These are phyloP conservation scores for Teleiodes luculella DNA, from an alignment of 2,888 invertebrate species.

Conservation along the genomic window DNA sequence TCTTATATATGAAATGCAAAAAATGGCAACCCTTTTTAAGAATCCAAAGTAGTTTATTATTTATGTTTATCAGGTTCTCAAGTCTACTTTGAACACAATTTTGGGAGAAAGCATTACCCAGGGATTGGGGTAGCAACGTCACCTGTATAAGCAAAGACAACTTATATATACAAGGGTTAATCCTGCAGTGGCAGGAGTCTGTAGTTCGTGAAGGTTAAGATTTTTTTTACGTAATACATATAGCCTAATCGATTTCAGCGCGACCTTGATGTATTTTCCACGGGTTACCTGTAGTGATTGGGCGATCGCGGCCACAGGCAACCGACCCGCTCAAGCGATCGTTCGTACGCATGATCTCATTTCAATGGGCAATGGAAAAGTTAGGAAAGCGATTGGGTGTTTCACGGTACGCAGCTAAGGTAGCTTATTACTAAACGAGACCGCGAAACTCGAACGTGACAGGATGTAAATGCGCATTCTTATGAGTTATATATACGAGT, in stretches of 20 bases:
- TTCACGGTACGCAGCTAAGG: background rate
- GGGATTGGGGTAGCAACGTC: no score
- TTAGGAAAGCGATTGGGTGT: slow-evolving; percentile 12
- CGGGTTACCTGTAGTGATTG: background rate
- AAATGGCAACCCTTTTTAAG: background rate
- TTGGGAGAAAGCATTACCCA: no score
- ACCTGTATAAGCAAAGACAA: no score
- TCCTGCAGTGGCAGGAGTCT: no score
- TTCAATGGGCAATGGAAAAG: slow-evolving; percentile 15
- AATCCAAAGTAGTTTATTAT: background rate
- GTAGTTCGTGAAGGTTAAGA: no score
- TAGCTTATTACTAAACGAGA: background rate
- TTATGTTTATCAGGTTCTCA: background rate
- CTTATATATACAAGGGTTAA: no score
- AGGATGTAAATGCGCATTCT: slow-evolving; percentile 4
- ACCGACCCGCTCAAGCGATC: slow-evolving; percentile 15
- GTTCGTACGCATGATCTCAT: slow-evolving; percentile 18
- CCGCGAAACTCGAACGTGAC: background rate
- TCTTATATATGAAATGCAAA: no score
- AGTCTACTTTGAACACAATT: no score
- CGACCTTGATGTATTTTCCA: slow-evolving; percentile 1
- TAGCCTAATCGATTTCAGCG: slow-evolving; percentile 11
- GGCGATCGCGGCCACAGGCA: slow-evolving; percentile 3
- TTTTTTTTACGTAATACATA: background rate
- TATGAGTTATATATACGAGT: slow-evolving; percentile 1